These are phyloP conservation scores for Alligator mississippiensis DNA, from an alignment of 2,113 vertebrate species.

Conservation along the genomic window DNA sequence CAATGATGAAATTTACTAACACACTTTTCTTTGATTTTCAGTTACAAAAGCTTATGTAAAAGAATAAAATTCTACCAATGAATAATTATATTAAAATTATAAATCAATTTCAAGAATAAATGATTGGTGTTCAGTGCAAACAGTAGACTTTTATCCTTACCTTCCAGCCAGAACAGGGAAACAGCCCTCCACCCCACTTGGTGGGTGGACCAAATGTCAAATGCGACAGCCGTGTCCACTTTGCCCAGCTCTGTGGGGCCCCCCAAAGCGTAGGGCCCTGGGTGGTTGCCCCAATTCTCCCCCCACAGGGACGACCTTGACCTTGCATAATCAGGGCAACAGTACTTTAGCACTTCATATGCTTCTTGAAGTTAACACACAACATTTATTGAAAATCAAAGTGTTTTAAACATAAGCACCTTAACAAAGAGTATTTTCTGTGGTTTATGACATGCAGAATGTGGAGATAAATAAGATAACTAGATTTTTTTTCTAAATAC, in stretches of 20 bases:
- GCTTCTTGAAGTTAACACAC: neutral
- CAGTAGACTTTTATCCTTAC: conserved; percentile 1
- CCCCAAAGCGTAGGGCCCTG: too few relatives aligned
- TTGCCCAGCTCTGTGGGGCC: too few relatives aligned
- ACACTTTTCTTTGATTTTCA: conserved; percentile 55
- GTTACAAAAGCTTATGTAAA: conserved; percentile 26
- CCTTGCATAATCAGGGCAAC: too few relatives aligned
- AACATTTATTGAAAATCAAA: conserved; percentile 50
- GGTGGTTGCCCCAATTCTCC: too few relatives aligned
- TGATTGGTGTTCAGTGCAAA: neutral
- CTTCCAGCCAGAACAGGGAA: neutral
- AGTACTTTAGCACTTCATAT: neutral
- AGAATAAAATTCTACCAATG: conserved; percentile 38
- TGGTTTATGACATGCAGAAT: neutral
- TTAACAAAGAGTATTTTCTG: conserved; percentile 31
- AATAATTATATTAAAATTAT: neutral
- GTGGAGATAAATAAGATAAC: neutral
- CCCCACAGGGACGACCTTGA: too few relatives aligned
- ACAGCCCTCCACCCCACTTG: too few relatives aligned
- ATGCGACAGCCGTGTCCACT: too few relatives aligned
- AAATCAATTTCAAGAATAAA: conserved; percentile 5
- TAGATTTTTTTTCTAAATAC: conserved; percentile 42
- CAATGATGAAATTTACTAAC: conserved; percentile 48
- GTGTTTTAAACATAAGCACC: conserved; percentile 19
- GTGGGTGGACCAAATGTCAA: too few relatives aligned